Evolutionary conservation across 64 coral and sea anemone species (phyloP).

Genomic region (Acropora tenuis): DNA sequence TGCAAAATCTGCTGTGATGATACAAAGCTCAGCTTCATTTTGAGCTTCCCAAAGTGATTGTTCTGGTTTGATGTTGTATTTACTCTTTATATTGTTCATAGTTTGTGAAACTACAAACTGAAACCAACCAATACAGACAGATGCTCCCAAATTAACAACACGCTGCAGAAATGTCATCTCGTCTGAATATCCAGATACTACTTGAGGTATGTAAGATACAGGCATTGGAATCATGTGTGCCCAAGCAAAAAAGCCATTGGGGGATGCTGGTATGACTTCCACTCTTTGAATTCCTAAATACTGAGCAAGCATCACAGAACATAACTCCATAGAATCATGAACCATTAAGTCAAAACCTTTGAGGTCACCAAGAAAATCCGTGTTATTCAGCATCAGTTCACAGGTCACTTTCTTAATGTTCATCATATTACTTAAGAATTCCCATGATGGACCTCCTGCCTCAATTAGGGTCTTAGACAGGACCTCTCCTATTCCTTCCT

Average conservation of each 20-base stretch:
- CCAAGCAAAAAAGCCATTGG: not conserved
- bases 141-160: constrained; percentile 24
- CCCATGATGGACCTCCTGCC: too few relatives aligned
- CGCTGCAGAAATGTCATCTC: constrained; percentile 73
- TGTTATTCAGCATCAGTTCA: constrained; percentile 48
- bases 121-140: not conserved
- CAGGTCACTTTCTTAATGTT: not conserved
- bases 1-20: constrained; percentile 29
- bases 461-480: too few relatives aligned
- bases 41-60: constrained; percentile 13
- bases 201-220: constrained; percentile 43
- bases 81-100: not conserved
- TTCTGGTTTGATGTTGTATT: constrained; percentile 74
- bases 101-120: not conserved
- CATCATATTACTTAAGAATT: too few relatives aligned
- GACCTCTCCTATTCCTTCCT: too few relatives aligned
- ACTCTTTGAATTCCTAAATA: constrained; percentile 33
- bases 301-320: constrained; percentile 36
- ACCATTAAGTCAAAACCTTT: constrained; percentile 60
- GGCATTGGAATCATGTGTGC: constrained; percentile 19
- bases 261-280: not conserved
- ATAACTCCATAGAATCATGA: not conserved
- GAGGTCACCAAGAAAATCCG: not conserved
- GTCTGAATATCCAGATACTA: not conserved
- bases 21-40: not conserved